Base-by-base conservation (phyloP, 35 echinoderm and acorn worm genomes). In the Stichopus chloronotus region DNA sequence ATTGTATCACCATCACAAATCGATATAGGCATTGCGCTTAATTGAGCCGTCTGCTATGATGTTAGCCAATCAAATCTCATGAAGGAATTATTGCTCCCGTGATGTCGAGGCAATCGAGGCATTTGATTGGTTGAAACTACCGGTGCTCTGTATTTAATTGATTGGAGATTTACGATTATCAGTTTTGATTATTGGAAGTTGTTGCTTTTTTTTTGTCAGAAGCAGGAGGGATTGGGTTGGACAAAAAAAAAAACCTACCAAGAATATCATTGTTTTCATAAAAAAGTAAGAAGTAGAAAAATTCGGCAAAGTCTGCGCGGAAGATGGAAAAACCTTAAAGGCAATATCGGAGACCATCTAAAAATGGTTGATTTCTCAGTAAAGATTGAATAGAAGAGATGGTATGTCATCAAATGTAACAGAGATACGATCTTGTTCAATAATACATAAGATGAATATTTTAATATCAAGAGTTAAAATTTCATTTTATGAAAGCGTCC, bases 21-120 rank as follows among this genome's bases (percentile, higher is more conserved):
- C 22, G 69, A 74, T 74, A 24, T 43, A 43, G 30, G 69, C 69
- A 74, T 14, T 19, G 69, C 69, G 69, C 69, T 74, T 7, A 74
- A 74, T 14, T 19, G 69, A 20, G 69, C 22, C 69, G 22, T 74
- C 69, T 74, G 68, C 22, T 14, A 20, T 74, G n/a, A n/a, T 74
- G 69, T 23, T 55, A 58, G 82, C 82, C 82, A 85, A 85, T 85
- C 82, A 85, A 85, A 85, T 58, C 82, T 22, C 57, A 85, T 85
- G 82, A 85, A 85, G 54, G 52, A 58, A 58, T 58, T 85, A 85
- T 58, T 85, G 57, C 20, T 53, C 55, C 58, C 56, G 57, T 85
- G 82, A 58, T 23, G 16, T 85, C 11, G 17, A 8, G 17, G 6
- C 7, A 59, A 85, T 58, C 82, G 82, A 57, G 13, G 52, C 54